Percentiles rank a stretch among this genome's conserved stretches.
Evolutionary conservation across 2,113 vertebrate genomes (phyloP).

Genomic region (Psilopogon haemacephalus): DNA sequence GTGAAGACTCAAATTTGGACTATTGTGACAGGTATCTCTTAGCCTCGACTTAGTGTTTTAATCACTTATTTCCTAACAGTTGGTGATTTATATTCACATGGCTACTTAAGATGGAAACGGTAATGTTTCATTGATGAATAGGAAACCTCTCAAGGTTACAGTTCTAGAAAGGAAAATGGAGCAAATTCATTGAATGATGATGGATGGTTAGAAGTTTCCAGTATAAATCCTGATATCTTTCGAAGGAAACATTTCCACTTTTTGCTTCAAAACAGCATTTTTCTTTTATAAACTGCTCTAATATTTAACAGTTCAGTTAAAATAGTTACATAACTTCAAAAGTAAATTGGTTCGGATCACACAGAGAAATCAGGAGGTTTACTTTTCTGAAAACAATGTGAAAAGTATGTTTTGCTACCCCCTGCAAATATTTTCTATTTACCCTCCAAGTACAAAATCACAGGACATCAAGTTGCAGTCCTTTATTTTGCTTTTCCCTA

Average conservation of each 20-base stretch:
- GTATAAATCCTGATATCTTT: background rate
- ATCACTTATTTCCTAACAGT: background rate
- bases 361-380: rapidly evolving
- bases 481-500: background rate
- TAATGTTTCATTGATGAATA: background rate
- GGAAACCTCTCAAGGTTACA: background rate
- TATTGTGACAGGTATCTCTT: background rate
- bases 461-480: background rate
- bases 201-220: background rate
- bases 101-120: background rate
- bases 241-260: background rate
- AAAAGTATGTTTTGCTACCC: background rate
- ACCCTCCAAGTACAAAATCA: background rate
- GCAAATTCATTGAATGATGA: background rate
- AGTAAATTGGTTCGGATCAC: background rate
- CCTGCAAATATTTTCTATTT: background rate
- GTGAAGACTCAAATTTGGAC: background rate
- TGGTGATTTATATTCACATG: background rate
- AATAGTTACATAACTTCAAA: background rate
- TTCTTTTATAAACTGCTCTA: background rate
- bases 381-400: background rate
- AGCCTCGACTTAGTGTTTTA: background rate
- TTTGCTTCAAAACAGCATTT: background rate
- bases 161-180: background rate
- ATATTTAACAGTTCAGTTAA: background rate